Evolutionary conservation across 2,797 vertebrate species (phyloP).

Genomic region (Syngnathus acus): DNA sequence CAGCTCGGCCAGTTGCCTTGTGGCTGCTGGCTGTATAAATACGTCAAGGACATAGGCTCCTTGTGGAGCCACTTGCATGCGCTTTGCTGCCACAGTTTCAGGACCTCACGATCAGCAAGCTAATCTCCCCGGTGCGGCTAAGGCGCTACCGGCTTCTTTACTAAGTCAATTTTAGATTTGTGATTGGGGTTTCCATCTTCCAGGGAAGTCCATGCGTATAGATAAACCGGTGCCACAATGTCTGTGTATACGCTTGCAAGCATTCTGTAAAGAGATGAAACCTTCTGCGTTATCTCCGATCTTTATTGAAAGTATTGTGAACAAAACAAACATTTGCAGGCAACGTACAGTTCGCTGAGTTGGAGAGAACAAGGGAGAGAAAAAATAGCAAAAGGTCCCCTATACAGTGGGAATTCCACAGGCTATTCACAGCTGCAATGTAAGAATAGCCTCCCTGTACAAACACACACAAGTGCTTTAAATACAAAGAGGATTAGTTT

Average conservation of each 20-base stretch:
- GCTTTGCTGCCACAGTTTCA: background rate
- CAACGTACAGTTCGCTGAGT: conserved; percentile 5
- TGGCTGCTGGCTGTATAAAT: conserved; percentile 21
- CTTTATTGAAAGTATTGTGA: conserved; percentile 44
- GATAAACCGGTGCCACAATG: no score
- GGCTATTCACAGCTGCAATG: conserved; percentile 10
- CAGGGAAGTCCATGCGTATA: background rate
- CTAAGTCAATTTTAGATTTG: background rate
- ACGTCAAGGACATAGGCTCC: conserved; percentile 24
- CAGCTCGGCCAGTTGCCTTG: conserved; percentile 6
- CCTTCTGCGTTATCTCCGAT: conserved; percentile 52
- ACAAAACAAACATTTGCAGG: conserved; percentile 22
- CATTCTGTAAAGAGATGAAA: conserved; percentile 50
- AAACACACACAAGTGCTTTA: conserved; percentile 25
- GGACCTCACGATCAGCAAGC: background rate
- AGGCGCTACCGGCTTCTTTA: background rate
- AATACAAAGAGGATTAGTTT: conserved; percentile 53
- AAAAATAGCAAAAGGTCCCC: conserved; percentile 6
- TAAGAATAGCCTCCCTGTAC: conserved; percentile 36
- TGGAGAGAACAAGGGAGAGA: background rate
- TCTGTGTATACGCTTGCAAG: background rate
- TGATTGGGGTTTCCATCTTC: background rate
- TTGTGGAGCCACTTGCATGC: conserved; percentile 5
- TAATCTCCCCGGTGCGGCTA: background rate
- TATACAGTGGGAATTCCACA: conserved; percentile 42